Evolutionary conservation across 2,113 vertebrate species (phyloP), one percentile per base, ranked within the genome.

Genomic region (Tetraodon nigroviridis): DNA sequence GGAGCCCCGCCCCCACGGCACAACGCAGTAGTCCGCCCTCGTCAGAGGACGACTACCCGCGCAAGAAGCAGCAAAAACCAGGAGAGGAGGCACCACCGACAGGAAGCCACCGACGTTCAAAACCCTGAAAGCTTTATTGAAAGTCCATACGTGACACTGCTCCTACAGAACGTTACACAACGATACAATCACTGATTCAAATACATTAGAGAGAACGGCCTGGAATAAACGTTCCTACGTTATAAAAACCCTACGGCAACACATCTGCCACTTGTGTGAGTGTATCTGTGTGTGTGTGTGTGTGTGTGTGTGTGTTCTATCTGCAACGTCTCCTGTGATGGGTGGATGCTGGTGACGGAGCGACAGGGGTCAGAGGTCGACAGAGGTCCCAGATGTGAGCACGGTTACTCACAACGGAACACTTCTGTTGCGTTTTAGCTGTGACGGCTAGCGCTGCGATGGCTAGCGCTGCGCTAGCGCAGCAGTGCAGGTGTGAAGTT

Each of bases 81-180:
- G 22, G 5, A 24, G 3, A 24, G 22, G 22, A 24, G 5, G 22
- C 22, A 24, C 5, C 22, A 24, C 3, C 29, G 8, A 91, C 87
- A 84, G 67, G 78, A 84, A 76, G 67, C 79, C 84, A 89, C 86
- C 77, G 73, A 90, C 86, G 64, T 79, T 80, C 37, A 90, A 92
- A 92, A 91, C 87, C 90, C 89, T 90, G 90, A 90, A 90, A 87
- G 76, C 85, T 92, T 91, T 91, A 92, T 91, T 92, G 86, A 92
- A 92, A 91, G 91, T 90, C 85, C 87, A 89, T 89, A 92, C 90
- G 90, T 83, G 84, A 88, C 79, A 90, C 89, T 90, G 86, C 88
- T 37, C 85, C 89, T 91, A 90, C 87, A 89, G 85, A 89, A 89
- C 83, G 83, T 87, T 90, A 92, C 90, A 91, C 90, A 91, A 92